Evolutionary conservation across 2,797 vertebrate species (phyloP), one percentile per base, ranked within the genome.

Genomic region (Chaetophractus vellerosus): DNA sequence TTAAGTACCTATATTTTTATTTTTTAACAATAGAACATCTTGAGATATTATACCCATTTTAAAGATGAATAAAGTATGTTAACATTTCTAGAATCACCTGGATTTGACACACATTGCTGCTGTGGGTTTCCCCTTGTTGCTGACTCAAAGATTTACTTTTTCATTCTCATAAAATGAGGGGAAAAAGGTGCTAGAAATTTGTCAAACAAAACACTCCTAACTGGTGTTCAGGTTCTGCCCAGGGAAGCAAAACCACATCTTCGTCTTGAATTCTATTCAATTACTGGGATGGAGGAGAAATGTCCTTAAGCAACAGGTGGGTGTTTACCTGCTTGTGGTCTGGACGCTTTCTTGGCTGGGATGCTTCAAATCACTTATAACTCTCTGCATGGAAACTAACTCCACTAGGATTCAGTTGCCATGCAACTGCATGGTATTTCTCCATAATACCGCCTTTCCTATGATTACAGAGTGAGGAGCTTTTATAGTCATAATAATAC

Each of bases 401-500:
- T 95, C 95, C 90, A 63, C 66, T 6, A 95, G 94, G 96, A 96
- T 94, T 93, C 96, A 97, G 97, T 97, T 98, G 97, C 97, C 97
- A 97, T 94, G 97, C 97, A 96, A 97, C 97, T 93, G 91, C 57
- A 9, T 92, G 96, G 90, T 96, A 93, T 92, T 96, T 95, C 97
- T 97, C 97, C 92, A 88, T 93, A 90, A 92, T 87, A 69, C 94
- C 96, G 97, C 92, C 88, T 97, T 97, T 92, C 90, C 95, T 90
- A 89, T 97, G 97, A 98, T 97, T 97, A 95, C 90, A 97, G 93
- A 88, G 82, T 50, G 86, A 95, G 95, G 88, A 83, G 93, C 97
- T 97, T 97, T 98, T 96, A 97, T 94, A 97, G 90, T 96, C 92
- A 87, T 97, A 98, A 98, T 98, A 97, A 97, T 97, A 97, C 97